Percentiles rank a stretch among this genome's conserved stretches.
These are phyloP conservation scores for Zaprionus lineosus DNA, from an alignment of 2,888 invertebrate genomes.

Conservation along the genomic window DNA sequence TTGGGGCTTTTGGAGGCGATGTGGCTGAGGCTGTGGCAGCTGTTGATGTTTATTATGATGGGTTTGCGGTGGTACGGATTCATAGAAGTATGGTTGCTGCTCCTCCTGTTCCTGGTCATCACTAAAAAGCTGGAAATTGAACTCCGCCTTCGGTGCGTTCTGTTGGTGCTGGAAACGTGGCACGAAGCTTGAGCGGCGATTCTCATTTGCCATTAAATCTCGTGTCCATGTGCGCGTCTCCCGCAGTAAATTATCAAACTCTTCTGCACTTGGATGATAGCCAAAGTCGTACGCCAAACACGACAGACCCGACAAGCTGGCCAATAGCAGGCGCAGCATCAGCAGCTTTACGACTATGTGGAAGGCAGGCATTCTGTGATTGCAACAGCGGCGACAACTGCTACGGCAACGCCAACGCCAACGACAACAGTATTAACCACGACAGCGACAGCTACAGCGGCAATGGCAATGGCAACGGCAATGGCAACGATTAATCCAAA, in stretches of 20 bases:
- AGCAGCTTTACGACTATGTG: conserved; percentile 59
- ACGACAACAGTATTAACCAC: background rate
- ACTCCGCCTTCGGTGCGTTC: conserved; percentile 23
- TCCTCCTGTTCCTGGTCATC: conserved; percentile 30
- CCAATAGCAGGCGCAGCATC: conserved; percentile 60
- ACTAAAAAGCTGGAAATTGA: conserved; percentile 65
- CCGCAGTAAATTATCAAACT: conserved; percentile 73
- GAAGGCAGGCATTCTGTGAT: conserved; percentile 53
- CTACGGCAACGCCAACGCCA: too few species aligned
- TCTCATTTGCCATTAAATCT: conserved; percentile 58
- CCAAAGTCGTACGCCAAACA: conserved; percentile 70
- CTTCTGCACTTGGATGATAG: conserved; percentile 81
- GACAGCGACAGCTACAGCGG: too few species aligned
- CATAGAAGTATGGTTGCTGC: conserved; percentile 41
- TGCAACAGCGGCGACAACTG: too few species aligned
- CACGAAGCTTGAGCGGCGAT: conserved; percentile 51
- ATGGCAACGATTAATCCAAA: too few species aligned
- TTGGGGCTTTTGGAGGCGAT: conserved; percentile 1
- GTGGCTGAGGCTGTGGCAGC: background rate
- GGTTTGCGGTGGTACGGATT: conserved; percentile 24
- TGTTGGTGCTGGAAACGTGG: conserved; percentile 67
- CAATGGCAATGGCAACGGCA: background rate
- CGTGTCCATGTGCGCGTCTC: conserved; percentile 75
- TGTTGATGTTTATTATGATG: background rate
- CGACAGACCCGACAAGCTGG: conserved; percentile 39